A percentile compares a stretch with the other conserved stretches of the same genome.
These are phyloP conservation scores for Mastigias papua DNA, from an alignment of 30 jellyfish, hydroid and myxozoan genomes.

Conservation along the genomic window DNA sequence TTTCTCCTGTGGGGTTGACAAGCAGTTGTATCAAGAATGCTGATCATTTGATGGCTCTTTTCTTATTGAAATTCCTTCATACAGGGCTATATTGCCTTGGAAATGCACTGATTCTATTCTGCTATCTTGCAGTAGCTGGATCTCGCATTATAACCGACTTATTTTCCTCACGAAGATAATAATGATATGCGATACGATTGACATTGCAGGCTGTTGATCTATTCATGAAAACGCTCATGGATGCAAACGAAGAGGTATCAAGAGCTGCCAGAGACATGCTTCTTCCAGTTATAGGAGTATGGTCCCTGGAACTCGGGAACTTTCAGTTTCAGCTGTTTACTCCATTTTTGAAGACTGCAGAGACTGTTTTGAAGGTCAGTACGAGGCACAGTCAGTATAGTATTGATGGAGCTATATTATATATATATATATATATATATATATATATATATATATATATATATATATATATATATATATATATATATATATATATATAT, in stretches of 20 bases:
- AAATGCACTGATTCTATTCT: too few relatives aligned
- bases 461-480: too few relatives aligned
- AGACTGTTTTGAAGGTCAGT: conserved; percentile 78
- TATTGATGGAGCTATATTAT: too few relatives aligned
- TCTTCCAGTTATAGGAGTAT: conserved; percentile 86
- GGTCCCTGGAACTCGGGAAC: conserved; percentile 85
- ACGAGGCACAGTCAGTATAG: too few relatives aligned
- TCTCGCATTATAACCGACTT: neutral
- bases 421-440: too few relatives aligned
- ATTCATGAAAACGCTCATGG: conserved; percentile 78
- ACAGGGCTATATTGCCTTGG: too few relatives aligned
- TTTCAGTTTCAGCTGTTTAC: conserved; percentile 70
- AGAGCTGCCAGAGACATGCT: conserved; percentile 67
- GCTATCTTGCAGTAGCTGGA: neutral
- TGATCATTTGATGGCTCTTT: too few relatives aligned
- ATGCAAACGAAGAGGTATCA: conserved; percentile 76
- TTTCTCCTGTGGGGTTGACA: too few relatives aligned
- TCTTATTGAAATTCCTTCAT: too few relatives aligned
- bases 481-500: too few relatives aligned
- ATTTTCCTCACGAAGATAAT: neutral
- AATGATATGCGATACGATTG: neutral
- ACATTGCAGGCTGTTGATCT: conserved; percentile 71
- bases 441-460: too few relatives aligned
- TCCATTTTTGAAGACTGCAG: conserved; percentile 56
- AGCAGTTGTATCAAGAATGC: too few relatives aligned